Percentiles rank a stretch among this genome's conserved stretches.
phyloP scores from a whole-genome alignment of 2,113 vertebrate genomes.

The Myrmecobius fasciatus region DNA sequence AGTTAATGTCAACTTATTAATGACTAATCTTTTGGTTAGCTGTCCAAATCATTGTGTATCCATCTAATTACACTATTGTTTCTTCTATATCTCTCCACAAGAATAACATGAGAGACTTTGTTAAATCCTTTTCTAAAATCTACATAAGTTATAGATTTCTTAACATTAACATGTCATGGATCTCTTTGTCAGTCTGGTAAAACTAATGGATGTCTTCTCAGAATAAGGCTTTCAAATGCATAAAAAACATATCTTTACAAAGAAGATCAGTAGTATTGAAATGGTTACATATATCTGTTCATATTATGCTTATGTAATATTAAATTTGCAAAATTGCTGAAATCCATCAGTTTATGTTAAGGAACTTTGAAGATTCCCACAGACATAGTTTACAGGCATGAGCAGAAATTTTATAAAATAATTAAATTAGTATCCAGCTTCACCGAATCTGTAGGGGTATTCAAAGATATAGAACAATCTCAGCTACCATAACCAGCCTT shows the following conservation, averaged over 20 bases:
- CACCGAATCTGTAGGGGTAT: background rate
- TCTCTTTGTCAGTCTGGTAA: background rate
- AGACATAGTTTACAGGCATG: background rate
- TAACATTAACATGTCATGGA: background rate
- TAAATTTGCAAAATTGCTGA: background rate
- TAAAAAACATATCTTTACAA: background rate
- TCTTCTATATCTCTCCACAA: too few relatives aligned
- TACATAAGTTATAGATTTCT: background rate
- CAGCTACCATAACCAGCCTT: slow-evolving; percentile 38
- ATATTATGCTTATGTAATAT: background rate
- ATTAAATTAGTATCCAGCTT: background rate
- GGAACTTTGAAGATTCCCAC: background rate
- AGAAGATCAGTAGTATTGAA: background rate
- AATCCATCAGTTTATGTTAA: background rate
- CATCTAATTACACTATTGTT: too few relatives aligned
- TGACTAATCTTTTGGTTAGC: background rate
- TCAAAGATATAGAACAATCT: background rate
- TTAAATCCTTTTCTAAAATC: background rate
- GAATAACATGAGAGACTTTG: too few relatives aligned
- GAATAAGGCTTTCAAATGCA: background rate
- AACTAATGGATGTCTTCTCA: background rate
- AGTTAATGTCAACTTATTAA: background rate
- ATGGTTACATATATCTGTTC: background rate
- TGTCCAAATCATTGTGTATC: background rate
- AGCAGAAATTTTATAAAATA: slow-evolving; percentile 14